Evolutionary conservation across 2,113 vertebrate species (phyloP).

Genomic region (Scomber colias): DNA sequence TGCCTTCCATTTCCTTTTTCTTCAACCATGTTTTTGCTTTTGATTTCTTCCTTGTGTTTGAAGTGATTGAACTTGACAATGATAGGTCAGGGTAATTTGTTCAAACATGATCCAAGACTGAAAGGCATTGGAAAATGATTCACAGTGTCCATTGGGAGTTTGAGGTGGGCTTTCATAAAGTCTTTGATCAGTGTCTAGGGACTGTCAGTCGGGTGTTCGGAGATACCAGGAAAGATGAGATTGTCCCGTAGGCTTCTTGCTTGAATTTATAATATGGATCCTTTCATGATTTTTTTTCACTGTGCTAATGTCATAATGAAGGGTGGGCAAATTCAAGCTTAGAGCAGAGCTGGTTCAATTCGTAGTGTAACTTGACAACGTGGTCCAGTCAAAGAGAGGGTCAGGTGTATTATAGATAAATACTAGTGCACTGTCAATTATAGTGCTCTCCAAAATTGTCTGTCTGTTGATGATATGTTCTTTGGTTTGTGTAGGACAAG

Average conservation of each 20-base stretch:
- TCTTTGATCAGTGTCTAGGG: constrained; percentile 49
- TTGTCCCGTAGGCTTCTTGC: constrained; percentile 15
- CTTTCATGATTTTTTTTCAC: neutral
- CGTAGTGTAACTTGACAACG: neutral
- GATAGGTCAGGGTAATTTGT: constrained; percentile 18
- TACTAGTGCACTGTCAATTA: no score
- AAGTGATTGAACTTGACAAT: constrained; percentile 7
- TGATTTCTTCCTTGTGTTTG: neutral
- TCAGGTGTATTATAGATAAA: no score
- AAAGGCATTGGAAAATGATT: constrained; percentile 8
- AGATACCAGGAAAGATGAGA: constrained; percentile 12
- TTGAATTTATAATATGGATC: constrained; percentile 3
- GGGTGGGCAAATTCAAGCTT: neutral
- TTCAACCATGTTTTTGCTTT: neutral
- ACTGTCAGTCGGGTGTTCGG: constrained; percentile 15
- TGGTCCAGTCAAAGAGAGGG: neutral
- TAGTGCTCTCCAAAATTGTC: no score
- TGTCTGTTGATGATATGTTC: no score
- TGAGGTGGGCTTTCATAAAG: constrained; percentile 18
- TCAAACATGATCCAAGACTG: constrained; percentile 4
- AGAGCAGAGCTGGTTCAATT: neutral
- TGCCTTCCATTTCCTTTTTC: neutral
- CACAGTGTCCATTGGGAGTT: neutral
- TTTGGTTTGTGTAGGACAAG: no score
- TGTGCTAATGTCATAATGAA: neutral